These are phyloP conservation scores for Lepidocolaptes lacrymiger DNA, from an alignment of 2,797 vertebrate species.

Conservation along the genomic window DNA sequence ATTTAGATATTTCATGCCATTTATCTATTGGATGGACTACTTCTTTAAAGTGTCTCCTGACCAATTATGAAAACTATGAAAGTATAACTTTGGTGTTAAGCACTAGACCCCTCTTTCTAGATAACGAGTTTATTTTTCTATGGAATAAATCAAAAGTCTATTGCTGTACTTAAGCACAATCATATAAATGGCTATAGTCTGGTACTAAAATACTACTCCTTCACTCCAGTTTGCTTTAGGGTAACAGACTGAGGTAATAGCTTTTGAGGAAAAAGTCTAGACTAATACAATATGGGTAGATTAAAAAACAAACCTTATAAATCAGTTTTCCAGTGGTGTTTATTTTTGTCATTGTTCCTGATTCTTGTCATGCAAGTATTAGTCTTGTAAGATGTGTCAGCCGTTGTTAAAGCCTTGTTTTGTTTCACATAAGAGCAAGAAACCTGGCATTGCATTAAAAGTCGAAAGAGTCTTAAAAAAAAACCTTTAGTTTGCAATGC, in stretches of 20 bases:
- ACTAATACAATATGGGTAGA: background rate
- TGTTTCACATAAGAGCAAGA: background rate
- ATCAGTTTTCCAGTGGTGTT: background rate
- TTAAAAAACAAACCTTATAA: background rate
- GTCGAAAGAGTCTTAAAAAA: background rate
- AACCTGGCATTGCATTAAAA: conserved; percentile 16
- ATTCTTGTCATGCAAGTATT: background rate
- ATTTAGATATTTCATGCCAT: background rate
- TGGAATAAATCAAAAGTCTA: background rate
- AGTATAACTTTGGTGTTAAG: background rate
- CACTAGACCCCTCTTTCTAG: background rate
- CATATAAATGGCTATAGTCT: background rate
- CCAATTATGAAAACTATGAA: background rate
- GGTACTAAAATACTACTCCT: background rate
- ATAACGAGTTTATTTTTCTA: background rate
- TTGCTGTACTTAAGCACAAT: background rate
- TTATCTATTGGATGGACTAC: background rate
- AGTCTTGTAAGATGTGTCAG: background rate
- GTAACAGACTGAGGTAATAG: background rate
- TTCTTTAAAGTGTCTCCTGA: background rate
- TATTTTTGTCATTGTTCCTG: background rate
- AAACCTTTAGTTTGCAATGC: background rate
- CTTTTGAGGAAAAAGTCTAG: background rate
- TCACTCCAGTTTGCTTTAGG: background rate
- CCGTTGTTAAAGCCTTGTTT: conserved; percentile 14